phyloP scores from a whole-genome alignment of 2,888 invertebrate genomes.

The Phymatocera aterrima region DNA sequence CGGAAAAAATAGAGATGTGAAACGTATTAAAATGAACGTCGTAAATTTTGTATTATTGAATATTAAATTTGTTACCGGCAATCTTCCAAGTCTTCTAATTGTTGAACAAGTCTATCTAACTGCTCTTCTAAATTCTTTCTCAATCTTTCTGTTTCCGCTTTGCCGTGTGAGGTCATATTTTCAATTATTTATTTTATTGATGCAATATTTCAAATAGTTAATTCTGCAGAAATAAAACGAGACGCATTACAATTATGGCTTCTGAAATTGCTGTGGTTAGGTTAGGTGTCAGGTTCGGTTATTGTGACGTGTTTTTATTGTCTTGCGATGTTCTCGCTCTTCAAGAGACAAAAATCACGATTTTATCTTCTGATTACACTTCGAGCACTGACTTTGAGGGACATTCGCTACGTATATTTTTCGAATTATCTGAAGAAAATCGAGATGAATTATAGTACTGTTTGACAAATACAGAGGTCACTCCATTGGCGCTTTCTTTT shows the following conservation, averaged over 20 bases:
- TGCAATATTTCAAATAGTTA: no score
- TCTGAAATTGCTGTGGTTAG: no score
- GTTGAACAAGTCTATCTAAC: constrained; percentile 81
- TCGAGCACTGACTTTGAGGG: no score
- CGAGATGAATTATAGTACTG: not conserved
- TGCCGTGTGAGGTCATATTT: constrained; percentile 77
- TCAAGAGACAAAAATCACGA: not conserved
- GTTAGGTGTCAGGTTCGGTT: constrained; percentile 11
- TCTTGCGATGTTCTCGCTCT: not conserved
- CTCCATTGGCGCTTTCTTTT: no score
- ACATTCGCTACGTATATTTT: no score
- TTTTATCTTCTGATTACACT: no score
- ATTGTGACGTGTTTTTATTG: not conserved
- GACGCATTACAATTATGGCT: not conserved
- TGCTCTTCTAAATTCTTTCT: constrained; percentile 82
- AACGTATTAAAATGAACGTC: not conserved
- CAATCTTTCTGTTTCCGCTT: constrained; percentile 80
- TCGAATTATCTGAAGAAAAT: no score
- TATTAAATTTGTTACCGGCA: constrained; percentile 77
- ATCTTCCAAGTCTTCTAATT: constrained; percentile 83
- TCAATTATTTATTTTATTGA: constrained; percentile 38
- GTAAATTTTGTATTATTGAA: not conserved
- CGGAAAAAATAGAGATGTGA: not conserved
- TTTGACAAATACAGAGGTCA: not conserved
- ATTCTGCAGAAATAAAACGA: not conserved